Conservation (phyloP, 1,140 invertebrate species). For the Drosophila jambulina region DNA sequence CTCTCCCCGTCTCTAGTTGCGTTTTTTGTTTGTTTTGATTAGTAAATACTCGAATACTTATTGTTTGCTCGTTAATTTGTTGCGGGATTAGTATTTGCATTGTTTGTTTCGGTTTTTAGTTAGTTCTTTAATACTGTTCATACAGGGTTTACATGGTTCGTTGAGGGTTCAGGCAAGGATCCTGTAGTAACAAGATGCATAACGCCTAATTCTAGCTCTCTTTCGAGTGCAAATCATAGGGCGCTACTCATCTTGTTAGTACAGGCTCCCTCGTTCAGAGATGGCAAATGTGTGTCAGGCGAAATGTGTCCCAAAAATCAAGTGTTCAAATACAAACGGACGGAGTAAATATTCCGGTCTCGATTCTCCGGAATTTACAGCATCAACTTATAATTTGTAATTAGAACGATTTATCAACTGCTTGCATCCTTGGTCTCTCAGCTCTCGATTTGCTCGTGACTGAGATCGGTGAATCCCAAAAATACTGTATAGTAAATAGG, state of each 20-base stretch:
- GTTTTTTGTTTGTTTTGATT: constrained; percentile 12
- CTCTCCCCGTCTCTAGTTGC: constrained; percentile 10
- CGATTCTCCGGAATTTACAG: constrained; percentile 27
- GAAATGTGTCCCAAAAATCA: constrained; percentile 28
- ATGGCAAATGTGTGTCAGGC: constrained; percentile 24
- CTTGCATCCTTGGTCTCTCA: neutral
- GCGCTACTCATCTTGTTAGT: neutral
- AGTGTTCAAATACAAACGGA: constrained; percentile 44
- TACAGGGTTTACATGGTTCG: constrained; percentile 35
- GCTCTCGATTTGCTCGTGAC: neutral
- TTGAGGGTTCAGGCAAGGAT: neutral
- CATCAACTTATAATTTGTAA: constrained; percentile 3
- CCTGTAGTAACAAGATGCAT: neutral
- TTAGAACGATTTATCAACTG: neutral
- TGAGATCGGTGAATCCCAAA: neutral
- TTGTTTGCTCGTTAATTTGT: constrained; percentile 23
- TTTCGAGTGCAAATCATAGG: no score
- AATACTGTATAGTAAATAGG: constrained; percentile 1
- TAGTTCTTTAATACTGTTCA: constrained; percentile 64
- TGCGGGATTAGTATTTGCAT: constrained; percentile 7
- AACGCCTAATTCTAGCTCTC: neutral
- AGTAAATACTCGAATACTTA: constrained; percentile 62
- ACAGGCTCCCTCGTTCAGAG: neutral
- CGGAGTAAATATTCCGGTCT: constrained; percentile 50
- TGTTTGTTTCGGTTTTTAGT: constrained; percentile 35